A percentile compares a stretch with the other conserved stretches of the same genome.
These are phyloP conservation scores for Ephydatia muelleri DNA, from an alignment of 37 sponge, comb jelly and placozoan species.

Conservation along the genomic window DNA sequence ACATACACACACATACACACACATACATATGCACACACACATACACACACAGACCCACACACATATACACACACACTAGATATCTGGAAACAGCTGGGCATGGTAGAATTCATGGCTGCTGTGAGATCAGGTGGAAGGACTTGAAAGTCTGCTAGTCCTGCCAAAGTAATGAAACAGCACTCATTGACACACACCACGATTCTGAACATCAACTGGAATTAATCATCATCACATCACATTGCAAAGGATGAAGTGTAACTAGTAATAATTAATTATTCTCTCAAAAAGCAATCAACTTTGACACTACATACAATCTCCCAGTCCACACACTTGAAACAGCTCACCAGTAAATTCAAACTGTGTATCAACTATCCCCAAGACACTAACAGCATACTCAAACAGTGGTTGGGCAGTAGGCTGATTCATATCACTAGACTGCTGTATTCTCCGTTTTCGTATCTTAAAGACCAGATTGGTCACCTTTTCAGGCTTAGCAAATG, in stretches of 20 bases:
- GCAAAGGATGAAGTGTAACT: no score
- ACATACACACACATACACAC: constrained; percentile 35
- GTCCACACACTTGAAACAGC: neutral
- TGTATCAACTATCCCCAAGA: constrained; percentile 52
- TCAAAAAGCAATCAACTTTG: no score
- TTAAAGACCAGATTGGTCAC: constrained; percentile 34
- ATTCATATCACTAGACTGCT: neutral
- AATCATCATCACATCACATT: neutral
- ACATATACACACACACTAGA: constrained; percentile 39
- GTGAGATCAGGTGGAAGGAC: constrained; percentile 65
- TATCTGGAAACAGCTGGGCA: neutral
- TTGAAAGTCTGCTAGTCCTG: constrained; percentile 75
- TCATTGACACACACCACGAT: no score
- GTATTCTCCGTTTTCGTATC: constrained; percentile 8
- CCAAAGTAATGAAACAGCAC: neutral
- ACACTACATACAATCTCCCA: no score
- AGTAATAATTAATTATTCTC: no score
- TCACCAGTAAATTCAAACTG: constrained; percentile 67
- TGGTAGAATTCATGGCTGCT: neutral
- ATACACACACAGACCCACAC: constrained; percentile 56
- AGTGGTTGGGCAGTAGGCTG: neutral
- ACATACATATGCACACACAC: constrained; percentile 42
- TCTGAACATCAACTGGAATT: neutral
- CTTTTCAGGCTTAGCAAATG: neutral
- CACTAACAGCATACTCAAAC: constrained; percentile 33